Evolutionary conservation across 2,888 invertebrate species (phyloP).

Genomic region (Leptothorax acervorum): DNA sequence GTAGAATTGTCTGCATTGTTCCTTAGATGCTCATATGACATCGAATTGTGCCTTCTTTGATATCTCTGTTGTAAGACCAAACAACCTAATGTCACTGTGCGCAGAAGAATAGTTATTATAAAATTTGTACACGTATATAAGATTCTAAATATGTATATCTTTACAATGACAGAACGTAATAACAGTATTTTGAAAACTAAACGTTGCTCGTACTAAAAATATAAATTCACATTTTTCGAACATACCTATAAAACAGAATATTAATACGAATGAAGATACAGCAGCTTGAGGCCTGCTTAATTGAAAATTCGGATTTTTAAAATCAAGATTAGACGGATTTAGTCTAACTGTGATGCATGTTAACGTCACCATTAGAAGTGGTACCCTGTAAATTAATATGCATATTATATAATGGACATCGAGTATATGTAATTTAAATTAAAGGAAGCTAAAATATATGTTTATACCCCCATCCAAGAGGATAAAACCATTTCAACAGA

Average conservation of each 20-base stretch:
- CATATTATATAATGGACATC: not conserved
- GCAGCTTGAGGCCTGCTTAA: slow-evolving; percentile 92
- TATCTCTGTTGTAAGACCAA: slow-evolving; percentile 94
- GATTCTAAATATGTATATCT: not conserved
- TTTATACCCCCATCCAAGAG: slow-evolving; percentile 88
- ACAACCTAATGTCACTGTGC: slow-evolving; percentile 92
- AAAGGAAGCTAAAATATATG: not conserved
- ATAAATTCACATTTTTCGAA: slow-evolving; percentile 46
- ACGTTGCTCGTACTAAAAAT: slow-evolving; percentile 30
- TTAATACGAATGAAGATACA: slow-evolving; percentile 91
- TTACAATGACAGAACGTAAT: not conserved
- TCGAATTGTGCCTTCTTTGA: slow-evolving; percentile 87
- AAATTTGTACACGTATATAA: not conserved
- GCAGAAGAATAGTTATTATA: slow-evolving; percentile 57
- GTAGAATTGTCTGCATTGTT: slow-evolving; percentile 63
- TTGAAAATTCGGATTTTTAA: slow-evolving; percentile 92
- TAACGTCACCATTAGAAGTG: slow-evolving; percentile 89
- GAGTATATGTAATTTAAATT: slow-evolving; percentile 7
- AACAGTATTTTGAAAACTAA: slow-evolving; percentile 30
- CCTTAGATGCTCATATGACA: slow-evolving; percentile 72
- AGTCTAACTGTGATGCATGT: slow-evolving; percentile 88
- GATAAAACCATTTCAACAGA: slow-evolving; percentile 90
- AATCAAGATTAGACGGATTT: slow-evolving; percentile 87
- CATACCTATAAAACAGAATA: slow-evolving; percentile 93
- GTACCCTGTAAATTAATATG: slow-evolving; percentile 86